Evolutionary conservation across 2,113 vertebrate species (phyloP).

Genomic region (Pseudorectes ferrugineus): DNA sequence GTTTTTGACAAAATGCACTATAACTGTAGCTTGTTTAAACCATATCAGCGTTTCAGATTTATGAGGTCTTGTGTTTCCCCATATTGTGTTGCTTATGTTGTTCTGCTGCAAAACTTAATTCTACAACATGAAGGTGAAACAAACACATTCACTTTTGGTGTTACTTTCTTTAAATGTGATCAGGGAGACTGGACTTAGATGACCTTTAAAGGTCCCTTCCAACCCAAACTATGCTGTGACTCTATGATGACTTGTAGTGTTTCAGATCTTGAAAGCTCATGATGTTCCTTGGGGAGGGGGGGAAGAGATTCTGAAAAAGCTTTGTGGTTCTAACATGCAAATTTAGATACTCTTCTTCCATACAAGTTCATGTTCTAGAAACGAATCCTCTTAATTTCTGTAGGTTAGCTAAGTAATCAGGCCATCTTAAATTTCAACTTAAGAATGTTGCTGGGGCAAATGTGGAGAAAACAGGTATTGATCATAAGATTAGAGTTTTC

Average conservation of each 20-base stretch:
- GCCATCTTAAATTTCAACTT: not conserved
- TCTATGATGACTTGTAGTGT: not conserved
- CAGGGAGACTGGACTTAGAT: not conserved
- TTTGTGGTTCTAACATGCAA: not conserved
- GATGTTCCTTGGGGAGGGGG: accelerated
- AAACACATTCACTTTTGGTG: not conserved
- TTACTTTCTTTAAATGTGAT: not conserved
- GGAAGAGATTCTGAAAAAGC: not conserved
- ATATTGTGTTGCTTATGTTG: not conserved
- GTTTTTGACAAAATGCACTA: not conserved
- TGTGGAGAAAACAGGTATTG: not conserved
- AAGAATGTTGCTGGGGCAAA: not conserved
- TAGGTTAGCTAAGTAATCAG: not conserved
- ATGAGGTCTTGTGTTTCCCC: not conserved
- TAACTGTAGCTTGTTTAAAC: not conserved
- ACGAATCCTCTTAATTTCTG: not conserved
- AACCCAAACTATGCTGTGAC: not conserved
- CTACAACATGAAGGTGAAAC: not conserved
- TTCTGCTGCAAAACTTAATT: not conserved
- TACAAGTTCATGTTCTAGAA: not conserved
- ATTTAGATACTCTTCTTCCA: not conserved
- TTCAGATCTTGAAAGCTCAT: not conserved
- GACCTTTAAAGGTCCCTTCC: not conserved
- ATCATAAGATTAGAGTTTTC: not conserved
- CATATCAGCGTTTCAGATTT: not conserved